Base-by-base conservation (phyloP, 1,140 invertebrate species). In the Aphidius gifuensis region DNA sequence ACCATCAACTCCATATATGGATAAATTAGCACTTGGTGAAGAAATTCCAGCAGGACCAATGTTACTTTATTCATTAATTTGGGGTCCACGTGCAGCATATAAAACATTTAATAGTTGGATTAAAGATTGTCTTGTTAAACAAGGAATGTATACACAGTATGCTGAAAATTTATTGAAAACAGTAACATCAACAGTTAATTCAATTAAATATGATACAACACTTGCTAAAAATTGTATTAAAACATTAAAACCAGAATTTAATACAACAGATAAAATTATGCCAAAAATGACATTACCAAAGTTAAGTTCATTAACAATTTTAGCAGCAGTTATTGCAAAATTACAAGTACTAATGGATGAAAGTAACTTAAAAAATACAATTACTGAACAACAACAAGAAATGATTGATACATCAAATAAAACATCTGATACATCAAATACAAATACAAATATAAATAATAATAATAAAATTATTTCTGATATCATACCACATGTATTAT, bases 1-100 rank as follows among this genome's bases (percentile, higher is more conserved):
- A 5, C 94, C 95, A 1, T 95, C 94, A 1, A 89, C 92, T 1
- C 85, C 89, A 6, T 93, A 92, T 70, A 88, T 97, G 77, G 91
- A 94, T 71, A 85, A 88, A 47, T 79, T 96, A 48, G 87, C 89
- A 65, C 75, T 84, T 2, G 84, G 86, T 6, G 84, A 87, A 65
- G 79, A 81, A 64, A 81, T 86, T 59, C 75, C 82, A 11, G 79
- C 83, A 11, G 82, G 83, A 5, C 81, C 86, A 63, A 80, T 86
- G 67, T 70, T 91, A 6, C 74, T 92, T 7, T 87, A 92, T 79
- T 87, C 89, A 4, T 73, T 91, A 6, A 83, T 92, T 48, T 92
- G 91, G 91, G 85, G 83, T 51, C 86, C 89, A 11, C 78, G 89
- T 64, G 77, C 87, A 43, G 84, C 82, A 32, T 85, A 88, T 66